Base-by-base conservation (phyloP, 2,113 vertebrate genomes). In the Zapus hudsonius region DNA sequence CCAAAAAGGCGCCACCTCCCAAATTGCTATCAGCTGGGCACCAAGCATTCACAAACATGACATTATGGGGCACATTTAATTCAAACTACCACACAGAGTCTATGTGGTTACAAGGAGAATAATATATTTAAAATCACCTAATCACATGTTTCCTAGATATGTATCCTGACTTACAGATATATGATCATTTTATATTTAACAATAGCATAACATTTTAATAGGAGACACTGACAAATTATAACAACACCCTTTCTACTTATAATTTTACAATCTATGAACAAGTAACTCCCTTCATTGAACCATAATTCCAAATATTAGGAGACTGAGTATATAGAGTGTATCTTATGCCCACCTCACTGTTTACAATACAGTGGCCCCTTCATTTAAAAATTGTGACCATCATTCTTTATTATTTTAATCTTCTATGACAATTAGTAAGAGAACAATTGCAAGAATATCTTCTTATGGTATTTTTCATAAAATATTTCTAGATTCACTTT, bases 141-240 rank as follows among this genome's bases (percentile, higher is more conserved):
- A 31, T 67, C 44, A 72, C 10, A 3, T 78, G 15, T 63, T 63
- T 89, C 5, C 38, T 73, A 42, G 36, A 63, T 88, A 78, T 15
- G 87, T 59, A 57, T 59, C 36, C 44, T 83, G 2, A 44, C 69
- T 16, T 38, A 81, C 36, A 61, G 44, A 87, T 84, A 47, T 64
- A 16, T 82, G 76, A 55, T n/a, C 63, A 61, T 83, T 83, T 83
- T 63, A 55, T 57, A 84, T 81, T 81, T 87, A 69, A 90, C 89
- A 85, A 47, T 73, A 83, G 61, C 66, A 84, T 69, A 89, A 55
- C 33, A 69, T 94, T 74, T 69, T 85, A 29, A 66, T 70, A 59
- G 31, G 17, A 36, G 3, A 84, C 76, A 67, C 44, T 81, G 84
- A 7, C 15, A 55, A 66, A 78, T 55, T 75, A 36, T n/a, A 57